A percentile compares a stretch with the other conserved stretches of the same genome.
These are phyloP conservation scores for Equus quagga DNA, from an alignment of 2,113 vertebrate genomes.

Conservation along the genomic window DNA sequence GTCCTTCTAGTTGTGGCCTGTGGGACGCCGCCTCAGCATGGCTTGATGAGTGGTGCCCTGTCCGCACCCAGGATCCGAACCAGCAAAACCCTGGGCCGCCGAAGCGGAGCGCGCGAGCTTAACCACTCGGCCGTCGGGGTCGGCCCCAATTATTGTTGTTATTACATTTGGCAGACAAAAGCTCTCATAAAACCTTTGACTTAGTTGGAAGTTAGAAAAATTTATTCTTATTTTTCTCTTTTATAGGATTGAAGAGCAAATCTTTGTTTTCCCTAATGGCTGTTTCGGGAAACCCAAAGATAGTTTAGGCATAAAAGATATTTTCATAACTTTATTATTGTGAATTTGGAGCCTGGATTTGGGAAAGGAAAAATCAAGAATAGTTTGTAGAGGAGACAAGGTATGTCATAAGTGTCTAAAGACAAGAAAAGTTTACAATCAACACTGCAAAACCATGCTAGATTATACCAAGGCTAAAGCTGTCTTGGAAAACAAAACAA, in stretches of 20 bases:
- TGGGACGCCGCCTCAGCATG: too few relatives aligned
- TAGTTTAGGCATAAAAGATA: constrained; percentile 11
- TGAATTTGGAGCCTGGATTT: constrained; percentile 14
- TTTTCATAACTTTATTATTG: neutral
- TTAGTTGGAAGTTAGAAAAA: constrained; percentile 19
- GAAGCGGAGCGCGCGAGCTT: too few relatives aligned
- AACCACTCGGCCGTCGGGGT: too few relatives aligned
- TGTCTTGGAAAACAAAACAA: neutral
- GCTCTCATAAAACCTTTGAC: neutral
- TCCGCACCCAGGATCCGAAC: too few relatives aligned
- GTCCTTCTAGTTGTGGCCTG: too few relatives aligned
- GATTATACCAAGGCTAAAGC: neutral
- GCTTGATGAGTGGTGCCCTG: too few relatives aligned
- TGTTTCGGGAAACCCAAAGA: constrained; percentile 10
- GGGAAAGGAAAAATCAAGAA: neutral
- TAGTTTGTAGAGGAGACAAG: constrained; percentile 2
- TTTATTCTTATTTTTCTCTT: neutral
- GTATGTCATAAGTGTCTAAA: neutral
- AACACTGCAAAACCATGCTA: neutral
- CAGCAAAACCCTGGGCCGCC: too few relatives aligned
- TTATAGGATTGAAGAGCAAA: neutral
- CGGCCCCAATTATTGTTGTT: neutral
- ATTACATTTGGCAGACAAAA: neutral
- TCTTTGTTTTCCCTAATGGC: neutral
- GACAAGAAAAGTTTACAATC: neutral